These are phyloP conservation scores for Oplegnathus fasciatus DNA, from an alignment of 2,113 vertebrate genomes.

Conservation along the genomic window DNA sequence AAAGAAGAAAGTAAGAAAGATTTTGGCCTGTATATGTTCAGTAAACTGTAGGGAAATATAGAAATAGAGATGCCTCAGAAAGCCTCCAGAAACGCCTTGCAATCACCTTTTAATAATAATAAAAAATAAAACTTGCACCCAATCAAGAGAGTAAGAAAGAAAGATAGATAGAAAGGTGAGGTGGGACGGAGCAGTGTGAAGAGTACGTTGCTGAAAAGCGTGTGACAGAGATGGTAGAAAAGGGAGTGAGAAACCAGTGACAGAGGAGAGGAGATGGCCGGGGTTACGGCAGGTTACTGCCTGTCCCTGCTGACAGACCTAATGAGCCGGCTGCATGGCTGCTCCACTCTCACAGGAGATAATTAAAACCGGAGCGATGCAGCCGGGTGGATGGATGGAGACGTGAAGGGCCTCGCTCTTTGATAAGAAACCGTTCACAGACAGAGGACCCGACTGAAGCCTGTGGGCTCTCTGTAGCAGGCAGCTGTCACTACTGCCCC, in stretches of 20 bases:
- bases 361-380: constrained; percentile 36
- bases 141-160: not conserved
- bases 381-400: not conserved
- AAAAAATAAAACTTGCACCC: not conserved
- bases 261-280: constrained; percentile 6
- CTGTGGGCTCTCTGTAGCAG: constrained; percentile 20
- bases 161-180: not conserved
- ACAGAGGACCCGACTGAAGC: constrained; percentile 63
- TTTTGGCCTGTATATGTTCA: not conserved
- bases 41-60: not conserved
- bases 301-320: constrained; percentile 37
- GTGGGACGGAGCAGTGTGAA: not conserved
- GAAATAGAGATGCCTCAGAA: not conserved
- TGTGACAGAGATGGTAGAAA: not conserved
- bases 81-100: not conserved
- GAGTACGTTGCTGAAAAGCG: not conserved
- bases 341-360: constrained; percentile 48
- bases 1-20: not conserved
- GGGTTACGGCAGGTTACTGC: constrained; percentile 33
- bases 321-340: constrained; percentile 42
- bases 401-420: constrained; percentile 34
- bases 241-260: constrained; percentile 3
- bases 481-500: constrained; percentile 20
- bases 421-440: constrained; percentile 49
- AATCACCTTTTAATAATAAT: not conserved